phyloP scores from a whole-genome alignment of 2,888 invertebrate genomes.

The Charanyca ferruginea region DNA sequence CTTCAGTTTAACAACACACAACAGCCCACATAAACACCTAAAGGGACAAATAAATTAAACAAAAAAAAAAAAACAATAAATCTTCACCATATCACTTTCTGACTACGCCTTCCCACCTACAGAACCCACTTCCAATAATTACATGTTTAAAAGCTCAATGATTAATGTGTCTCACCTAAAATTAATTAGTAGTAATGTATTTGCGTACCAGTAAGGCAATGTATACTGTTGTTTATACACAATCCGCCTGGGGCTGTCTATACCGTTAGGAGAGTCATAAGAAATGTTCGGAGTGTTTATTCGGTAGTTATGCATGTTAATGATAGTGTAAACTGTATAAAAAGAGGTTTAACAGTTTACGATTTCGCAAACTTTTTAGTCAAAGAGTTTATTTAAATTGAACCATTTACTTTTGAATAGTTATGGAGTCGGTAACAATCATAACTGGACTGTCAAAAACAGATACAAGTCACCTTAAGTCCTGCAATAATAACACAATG shows the following conservation, averaged over 20 bases:
- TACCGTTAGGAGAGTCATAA: conserved; percentile 51
- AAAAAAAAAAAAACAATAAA: conserved; percentile 23
- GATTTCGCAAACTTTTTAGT: too few relatives aligned
- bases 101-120: conserved; percentile 36
- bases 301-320: conserved; percentile 57
- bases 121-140: conserved; percentile 51
- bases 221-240: conserved; percentile 45
- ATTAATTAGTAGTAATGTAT: conserved; percentile 65
- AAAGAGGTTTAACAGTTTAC: neutral
- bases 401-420: too few relatives aligned
- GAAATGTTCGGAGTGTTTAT: conserved; percentile 35
- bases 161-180: conserved; percentile 52
- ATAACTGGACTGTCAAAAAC: conserved; percentile 16
- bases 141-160: conserved; percentile 43
- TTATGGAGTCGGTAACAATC: too few relatives aligned
- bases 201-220: conserved; percentile 60
- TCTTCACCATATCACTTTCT: conserved; percentile 6
- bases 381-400: too few relatives aligned
- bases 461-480: conserved; percentile 13
- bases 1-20: conserved; percentile 4
- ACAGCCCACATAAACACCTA: conserved; percentile 2
- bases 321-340: conserved; percentile 48
- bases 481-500: conserved; percentile 22
- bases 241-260: conserved; percentile 32
- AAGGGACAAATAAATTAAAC: neutral